A percentile compares a stretch with the other conserved stretches of the same genome.
phyloP scores from a whole-genome alignment of 2,888 invertebrate genomes.

The Matsumyia berberina region DNA sequence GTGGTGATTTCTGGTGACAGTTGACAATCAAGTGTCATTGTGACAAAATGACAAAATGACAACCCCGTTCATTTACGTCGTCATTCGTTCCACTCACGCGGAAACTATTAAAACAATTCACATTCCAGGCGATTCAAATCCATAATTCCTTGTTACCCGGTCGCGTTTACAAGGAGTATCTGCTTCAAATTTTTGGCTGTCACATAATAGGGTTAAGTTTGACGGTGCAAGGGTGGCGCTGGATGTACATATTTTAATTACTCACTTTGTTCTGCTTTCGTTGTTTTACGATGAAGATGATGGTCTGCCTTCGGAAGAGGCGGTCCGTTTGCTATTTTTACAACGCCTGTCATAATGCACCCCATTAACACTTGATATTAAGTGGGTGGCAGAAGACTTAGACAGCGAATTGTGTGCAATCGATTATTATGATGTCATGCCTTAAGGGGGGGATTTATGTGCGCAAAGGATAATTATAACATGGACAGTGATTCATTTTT shows the following conservation, averaged over 20 bases:
- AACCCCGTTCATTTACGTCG: constrained; percentile 11
- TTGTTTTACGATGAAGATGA: constrained; percentile 43
- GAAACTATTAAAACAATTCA: constrained; percentile 54
- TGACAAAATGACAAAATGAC: constrained; percentile 19
- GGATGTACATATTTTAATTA: constrained; percentile 65
- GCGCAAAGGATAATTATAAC: constrained; percentile 33
- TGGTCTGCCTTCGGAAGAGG: too few relatives aligned
- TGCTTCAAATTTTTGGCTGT: constrained; percentile 31
- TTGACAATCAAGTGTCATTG: constrained; percentile 17
- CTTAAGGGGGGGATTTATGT: constrained; percentile 2
- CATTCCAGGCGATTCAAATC: constrained; percentile 59
- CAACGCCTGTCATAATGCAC: constrained; percentile 55
- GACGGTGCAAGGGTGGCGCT: constrained; percentile 23
- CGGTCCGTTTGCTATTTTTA: constrained; percentile 65
- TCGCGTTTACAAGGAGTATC: constrained; percentile 46
- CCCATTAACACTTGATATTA: constrained; percentile 65
- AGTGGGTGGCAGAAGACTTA: constrained; percentile 2
- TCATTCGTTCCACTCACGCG: constrained; percentile 40
- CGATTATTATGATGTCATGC: constrained; percentile 42
- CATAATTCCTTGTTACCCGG: constrained; percentile 54
- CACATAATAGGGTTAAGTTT: constrained; percentile 36
- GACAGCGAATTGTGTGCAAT: not conserved
- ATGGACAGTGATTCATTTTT: constrained; percentile 54
- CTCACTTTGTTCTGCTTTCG: constrained; percentile 52
- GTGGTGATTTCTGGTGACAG: constrained; percentile 22